phyloP scores from a whole-genome alignment of 1,140 invertebrate genomes.

The Trichonephila inaurata region DNA sequence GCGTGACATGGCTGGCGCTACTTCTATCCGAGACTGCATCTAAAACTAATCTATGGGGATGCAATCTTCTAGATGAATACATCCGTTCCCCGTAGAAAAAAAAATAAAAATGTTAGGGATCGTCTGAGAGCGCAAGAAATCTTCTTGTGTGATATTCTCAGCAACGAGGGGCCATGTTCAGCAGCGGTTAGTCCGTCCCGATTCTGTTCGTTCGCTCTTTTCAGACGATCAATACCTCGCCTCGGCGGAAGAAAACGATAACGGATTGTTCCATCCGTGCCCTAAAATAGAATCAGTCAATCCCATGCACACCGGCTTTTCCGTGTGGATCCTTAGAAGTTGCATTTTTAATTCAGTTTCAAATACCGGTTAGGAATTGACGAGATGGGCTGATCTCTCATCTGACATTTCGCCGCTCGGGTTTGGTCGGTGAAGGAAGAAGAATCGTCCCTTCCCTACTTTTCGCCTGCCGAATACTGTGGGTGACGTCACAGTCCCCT shows the following conservation, averaged over 20 bases:
- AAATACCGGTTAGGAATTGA: neutral
- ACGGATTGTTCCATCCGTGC: slow-evolving; percentile 1
- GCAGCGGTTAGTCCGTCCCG: neutral
- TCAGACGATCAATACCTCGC: slow-evolving; percentile 61
- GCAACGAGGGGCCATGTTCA: slow-evolving; percentile 6
- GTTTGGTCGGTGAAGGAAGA: neutral
- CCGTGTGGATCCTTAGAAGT: neutral
- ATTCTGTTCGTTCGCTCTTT: neutral
- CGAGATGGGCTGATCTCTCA: neutral
- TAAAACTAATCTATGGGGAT: slow-evolving; percentile 60
- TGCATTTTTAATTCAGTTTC: neutral
- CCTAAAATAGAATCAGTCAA: neutral
- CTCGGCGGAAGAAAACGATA: neutral
- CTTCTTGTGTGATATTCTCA: neutral
- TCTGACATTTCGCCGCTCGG: neutral
- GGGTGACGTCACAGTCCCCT: slow-evolving; percentile 60
- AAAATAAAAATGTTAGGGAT: neutral
- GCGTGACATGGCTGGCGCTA: slow-evolving; percentile 64
- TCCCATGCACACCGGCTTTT: neutral
- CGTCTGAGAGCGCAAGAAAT: neutral
- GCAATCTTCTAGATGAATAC: slow-evolving; percentile 49
- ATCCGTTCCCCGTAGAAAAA: slow-evolving; percentile 8
- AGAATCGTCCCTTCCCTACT: neutral
- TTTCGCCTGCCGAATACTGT: slow-evolving; percentile 2
- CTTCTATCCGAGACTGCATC: slow-evolving; percentile 64